A percentile compares a stretch with the other conserved stretches of the same genome.
These are phyloP conservation scores for Murina feae DNA, from an alignment of 2,113 vertebrate genomes.

Conservation along the genomic window DNA sequence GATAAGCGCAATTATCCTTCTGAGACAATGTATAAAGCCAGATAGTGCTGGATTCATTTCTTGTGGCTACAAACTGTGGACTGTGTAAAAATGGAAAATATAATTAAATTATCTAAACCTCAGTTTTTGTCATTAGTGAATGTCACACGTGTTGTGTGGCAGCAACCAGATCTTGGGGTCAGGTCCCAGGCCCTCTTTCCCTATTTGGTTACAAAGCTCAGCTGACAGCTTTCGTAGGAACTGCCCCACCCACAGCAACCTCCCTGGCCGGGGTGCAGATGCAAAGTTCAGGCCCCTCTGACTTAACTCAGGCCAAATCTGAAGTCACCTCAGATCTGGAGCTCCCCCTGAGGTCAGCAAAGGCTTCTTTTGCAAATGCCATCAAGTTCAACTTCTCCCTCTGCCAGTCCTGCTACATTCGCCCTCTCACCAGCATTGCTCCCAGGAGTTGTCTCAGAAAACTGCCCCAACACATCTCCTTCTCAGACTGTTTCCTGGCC, in stretches of 20 bases:
- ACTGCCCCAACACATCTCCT: background rate
- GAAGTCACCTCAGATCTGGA: background rate
- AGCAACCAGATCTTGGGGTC: background rate
- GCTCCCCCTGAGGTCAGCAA: background rate
- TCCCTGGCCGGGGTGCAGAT: background rate
- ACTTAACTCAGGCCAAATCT: background rate
- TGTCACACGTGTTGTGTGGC: background rate
- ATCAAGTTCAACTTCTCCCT: background rate
- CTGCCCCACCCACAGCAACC: background rate
- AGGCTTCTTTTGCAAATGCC: background rate
- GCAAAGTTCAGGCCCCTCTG: background rate
- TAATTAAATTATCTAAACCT: background rate
- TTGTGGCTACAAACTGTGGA: background rate
- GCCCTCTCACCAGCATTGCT: accelerated
- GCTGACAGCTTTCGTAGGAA: background rate
- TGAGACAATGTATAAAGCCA: background rate
- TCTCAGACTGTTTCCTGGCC: background rate
- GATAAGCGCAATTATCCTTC: background rate
- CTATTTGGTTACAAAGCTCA: background rate
- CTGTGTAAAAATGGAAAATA: background rate
- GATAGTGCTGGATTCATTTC: background rate
- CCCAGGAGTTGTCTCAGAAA: background rate
- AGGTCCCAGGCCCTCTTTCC: background rate
- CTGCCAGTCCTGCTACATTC: background rate
- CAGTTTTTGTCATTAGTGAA: background rate